Evolutionary conservation across 1,140 invertebrate species (phyloP).

Genomic region (Ephestia elutella): DNA sequence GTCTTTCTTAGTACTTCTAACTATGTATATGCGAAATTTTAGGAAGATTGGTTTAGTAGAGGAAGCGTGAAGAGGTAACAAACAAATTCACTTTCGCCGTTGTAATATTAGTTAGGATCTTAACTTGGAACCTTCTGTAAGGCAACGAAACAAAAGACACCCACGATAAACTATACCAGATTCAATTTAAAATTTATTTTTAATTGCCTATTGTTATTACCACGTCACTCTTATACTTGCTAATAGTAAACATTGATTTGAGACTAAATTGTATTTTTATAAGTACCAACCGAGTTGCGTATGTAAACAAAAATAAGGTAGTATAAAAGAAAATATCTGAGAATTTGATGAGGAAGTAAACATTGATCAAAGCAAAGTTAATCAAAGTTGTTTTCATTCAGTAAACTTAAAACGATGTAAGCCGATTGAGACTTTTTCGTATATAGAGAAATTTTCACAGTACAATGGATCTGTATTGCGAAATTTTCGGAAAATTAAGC

Average conservation of each 20-base stretch:
- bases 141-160: too few relatives aligned
- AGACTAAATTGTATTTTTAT: neutral
- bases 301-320: neutral
- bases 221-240: too few relatives aligned
- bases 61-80: too few relatives aligned
- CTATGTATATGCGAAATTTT: too few relatives aligned
- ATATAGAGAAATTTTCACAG: neutral
- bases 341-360: neutral
- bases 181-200: too few relatives aligned
- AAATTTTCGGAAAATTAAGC: neutral
- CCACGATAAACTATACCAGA: too few relatives aligned
- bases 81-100: too few relatives aligned
- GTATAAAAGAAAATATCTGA: constrained; percentile 1
- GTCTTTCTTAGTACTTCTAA: too few relatives aligned
- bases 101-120: too few relatives aligned
- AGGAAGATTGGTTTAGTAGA: too few relatives aligned
- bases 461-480: neutral
- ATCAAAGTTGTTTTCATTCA: constrained; percentile 3
- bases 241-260: neutral
- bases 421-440: neutral
- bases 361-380: neutral
- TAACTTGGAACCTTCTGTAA: too few relatives aligned
- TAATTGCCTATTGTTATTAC: too few relatives aligned
- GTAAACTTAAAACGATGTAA: neutral
- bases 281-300: neutral